phyloP scores from a whole-genome alignment of 2,888 invertebrate genomes.

The Siphonodentalium dalli region DNA sequence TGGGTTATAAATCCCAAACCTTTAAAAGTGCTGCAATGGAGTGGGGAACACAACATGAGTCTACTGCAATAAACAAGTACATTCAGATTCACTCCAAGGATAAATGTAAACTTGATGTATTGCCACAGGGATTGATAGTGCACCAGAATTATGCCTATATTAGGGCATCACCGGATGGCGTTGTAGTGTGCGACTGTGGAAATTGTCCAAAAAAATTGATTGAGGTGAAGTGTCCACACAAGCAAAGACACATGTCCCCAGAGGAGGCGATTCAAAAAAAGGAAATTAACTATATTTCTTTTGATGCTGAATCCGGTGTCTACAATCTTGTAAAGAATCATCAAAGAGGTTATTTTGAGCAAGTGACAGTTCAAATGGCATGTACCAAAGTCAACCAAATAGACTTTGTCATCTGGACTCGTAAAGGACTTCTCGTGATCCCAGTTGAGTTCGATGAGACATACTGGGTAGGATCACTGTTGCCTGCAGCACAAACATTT shows the following conservation, averaged over 20 bases:
- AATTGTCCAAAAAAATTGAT: slow-evolving; percentile 2
- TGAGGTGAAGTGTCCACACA: slow-evolving; percentile 18
- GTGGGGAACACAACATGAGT: slow-evolving; percentile 10
- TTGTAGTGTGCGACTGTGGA: slow-evolving; percentile 11
- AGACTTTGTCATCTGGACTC: slow-evolving; percentile 12
- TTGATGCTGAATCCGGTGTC: no score
- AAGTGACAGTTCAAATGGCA: slow-evolving; percentile 6
- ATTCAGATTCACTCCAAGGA: no score
- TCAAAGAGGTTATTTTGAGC: slow-evolving; percentile 9
- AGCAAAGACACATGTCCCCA: neutral
- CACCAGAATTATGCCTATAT: slow-evolving; percentile 4
- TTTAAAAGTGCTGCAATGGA: no score
- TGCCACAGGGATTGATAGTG: neutral
- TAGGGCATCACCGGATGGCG: slow-evolving; percentile 16
- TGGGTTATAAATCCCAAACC: no score
- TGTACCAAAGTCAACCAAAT: neutral
- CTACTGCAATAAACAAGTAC: neutral
- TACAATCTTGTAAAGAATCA: neutral
- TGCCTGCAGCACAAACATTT: neutral
- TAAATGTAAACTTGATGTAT: no score
- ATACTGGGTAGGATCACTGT: neutral
- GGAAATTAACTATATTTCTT: neutral
- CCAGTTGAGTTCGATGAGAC: neutral
- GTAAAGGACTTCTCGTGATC: neutral
- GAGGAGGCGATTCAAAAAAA: neutral